Evolutionary conservation across 2,888 invertebrate genomes (phyloP).

Genomic region (Trissoscelio sp.): DNA sequence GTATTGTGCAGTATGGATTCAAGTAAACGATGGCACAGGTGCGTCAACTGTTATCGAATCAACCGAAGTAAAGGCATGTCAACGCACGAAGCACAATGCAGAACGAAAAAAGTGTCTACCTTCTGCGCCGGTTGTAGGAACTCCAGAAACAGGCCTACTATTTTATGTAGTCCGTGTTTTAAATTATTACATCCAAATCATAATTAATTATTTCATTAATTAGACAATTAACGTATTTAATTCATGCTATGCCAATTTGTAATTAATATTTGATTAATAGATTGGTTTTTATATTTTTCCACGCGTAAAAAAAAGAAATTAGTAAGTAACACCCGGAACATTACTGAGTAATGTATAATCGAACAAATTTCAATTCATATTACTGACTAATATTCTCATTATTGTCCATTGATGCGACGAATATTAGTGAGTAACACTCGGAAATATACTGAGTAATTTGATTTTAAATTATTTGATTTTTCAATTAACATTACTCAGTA

Average conservation of each 20-base stretch:
- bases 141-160: conserved; percentile 60
- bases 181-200: conserved; percentile 35
- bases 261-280: too few relatives aligned
- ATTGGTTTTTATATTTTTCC: too few relatives aligned
- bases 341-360: too few relatives aligned
- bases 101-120: conserved; percentile 66
- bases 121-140: conserved; percentile 62
- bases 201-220: not conserved
- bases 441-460: too few relatives aligned
- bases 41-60: conserved; percentile 62
- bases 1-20: conserved; percentile 57
- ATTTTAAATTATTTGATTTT: too few relatives aligned
- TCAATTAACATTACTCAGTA: too few relatives aligned
- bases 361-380: too few relatives aligned
- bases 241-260: not conserved
- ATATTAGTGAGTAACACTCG: too few relatives aligned
- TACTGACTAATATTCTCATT: too few relatives aligned
- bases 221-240: not conserved
- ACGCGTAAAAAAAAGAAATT: too few relatives aligned
- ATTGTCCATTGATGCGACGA: too few relatives aligned
- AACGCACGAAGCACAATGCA: conserved; percentile 60
- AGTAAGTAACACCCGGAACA: too few relatives aligned
- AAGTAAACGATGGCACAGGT: conserved; percentile 64
- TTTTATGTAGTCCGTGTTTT: conserved; percentile 56
- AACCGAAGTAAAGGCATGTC: conserved; percentile 64